These are phyloP conservation scores for Tenthredo mesomela DNA, from an alignment of 2,888 invertebrate species.

Conservation along the genomic window DNA sequence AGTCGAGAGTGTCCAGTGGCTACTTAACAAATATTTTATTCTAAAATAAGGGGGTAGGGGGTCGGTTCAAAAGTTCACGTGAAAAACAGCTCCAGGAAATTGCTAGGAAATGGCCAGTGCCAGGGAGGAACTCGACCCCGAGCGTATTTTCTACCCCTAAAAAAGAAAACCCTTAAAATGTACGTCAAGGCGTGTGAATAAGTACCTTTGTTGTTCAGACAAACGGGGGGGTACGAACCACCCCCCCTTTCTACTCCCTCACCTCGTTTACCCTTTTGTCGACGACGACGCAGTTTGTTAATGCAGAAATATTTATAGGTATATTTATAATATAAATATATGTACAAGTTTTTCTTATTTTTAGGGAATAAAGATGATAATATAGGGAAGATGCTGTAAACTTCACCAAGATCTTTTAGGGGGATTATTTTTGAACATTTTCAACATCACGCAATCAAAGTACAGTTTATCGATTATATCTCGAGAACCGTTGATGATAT, in stretches of 20 bases:
- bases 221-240: not conserved
- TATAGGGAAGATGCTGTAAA: no score
- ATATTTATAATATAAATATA: not conserved
- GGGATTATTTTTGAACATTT: no score
- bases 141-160: slow-evolving; percentile 50
- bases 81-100: slow-evolving; percentile 75
- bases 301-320: not conserved
- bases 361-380: not conserved
- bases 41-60: slow-evolving; percentile 49
- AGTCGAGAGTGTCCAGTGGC: slow-evolving; percentile 55
- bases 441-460: not conserved
- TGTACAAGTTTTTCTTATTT: not conserved
- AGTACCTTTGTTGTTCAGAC: slow-evolving; percentile 20
- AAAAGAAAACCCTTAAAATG: slow-evolving; percentile 23
- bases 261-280: not conserved
- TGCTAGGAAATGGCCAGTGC: slow-evolving; percentile 72
- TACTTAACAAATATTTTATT: slow-evolving; percentile 73
- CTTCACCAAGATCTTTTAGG: no score
- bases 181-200: slow-evolving; percentile 41
- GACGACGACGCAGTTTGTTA: not conserved
- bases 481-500: not conserved
- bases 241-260: no score
- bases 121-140: not conserved
- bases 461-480: not conserved
- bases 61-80: slow-evolving; percentile 71